Conservation (phyloP, 2,888 invertebrate species). For the Mesorhabditis spiculigera region DNA sequence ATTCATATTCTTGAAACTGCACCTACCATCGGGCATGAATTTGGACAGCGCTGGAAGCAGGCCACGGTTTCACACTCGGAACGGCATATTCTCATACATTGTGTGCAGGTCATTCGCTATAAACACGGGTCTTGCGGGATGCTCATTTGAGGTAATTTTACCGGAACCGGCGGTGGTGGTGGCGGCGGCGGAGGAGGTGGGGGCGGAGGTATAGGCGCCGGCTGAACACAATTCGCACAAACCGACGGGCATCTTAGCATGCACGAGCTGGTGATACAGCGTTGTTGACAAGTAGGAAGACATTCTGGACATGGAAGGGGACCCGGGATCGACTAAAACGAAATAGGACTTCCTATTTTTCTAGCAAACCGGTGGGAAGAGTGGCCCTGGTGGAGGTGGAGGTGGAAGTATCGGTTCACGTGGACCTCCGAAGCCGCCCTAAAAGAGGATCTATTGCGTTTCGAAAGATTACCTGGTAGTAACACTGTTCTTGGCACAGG, state of each 20-base stretch:
- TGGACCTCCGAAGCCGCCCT: no score
- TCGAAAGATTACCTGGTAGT: not conserved
- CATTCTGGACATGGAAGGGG: not conserved
- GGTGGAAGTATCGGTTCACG: not conserved
- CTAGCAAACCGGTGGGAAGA: not conserved
- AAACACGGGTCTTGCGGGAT: not conserved
- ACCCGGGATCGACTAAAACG: not conserved
- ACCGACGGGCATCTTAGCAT: conserved; percentile 5
- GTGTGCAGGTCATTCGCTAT: not conserved
- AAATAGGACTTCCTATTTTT: not conserved
- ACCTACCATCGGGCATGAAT: not conserved
- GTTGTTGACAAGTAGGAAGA: conserved; percentile 1
- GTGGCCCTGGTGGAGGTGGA: not conserved
- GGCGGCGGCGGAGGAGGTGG: conserved; percentile 6
- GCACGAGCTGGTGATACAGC: conserved; percentile 1
- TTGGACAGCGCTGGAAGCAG: not conserved
- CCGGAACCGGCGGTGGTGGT: not conserved
- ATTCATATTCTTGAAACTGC: not conserved
- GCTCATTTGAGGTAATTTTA: not conserved
- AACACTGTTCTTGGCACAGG: not conserved
- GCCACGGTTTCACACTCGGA: not conserved
- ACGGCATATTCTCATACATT: not conserved
- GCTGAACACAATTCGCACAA: conserved; percentile 4
- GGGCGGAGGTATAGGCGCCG: not conserved
- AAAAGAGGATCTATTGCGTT: no score